Percentiles rank a stretch among this genome's conserved stretches.
phyloP scores from a whole-genome alignment of 2,797 vertebrate species.

The Chelon auratus region DNA sequence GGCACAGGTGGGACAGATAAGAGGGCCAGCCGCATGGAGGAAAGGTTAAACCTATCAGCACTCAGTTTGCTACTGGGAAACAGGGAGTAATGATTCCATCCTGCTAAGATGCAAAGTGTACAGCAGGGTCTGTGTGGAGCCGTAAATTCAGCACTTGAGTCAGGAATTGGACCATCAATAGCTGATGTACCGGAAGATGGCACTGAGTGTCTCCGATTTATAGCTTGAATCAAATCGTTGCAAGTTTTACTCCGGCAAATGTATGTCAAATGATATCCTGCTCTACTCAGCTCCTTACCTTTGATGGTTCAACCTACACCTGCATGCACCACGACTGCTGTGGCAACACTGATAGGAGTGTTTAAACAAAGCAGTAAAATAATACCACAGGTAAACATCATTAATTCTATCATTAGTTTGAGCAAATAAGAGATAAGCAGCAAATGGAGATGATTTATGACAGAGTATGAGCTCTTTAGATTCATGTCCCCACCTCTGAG shows the following conservation, averaged over 20 bases:
- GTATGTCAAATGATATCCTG: too few species aligned
- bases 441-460: neutral
- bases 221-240: too few species aligned
- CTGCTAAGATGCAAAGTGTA: neutral
- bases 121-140: neutral
- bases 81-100: neutral
- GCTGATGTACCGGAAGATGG: too few species aligned
- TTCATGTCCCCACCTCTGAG: neutral
- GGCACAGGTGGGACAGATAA: slow-evolving; percentile 58
- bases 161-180: neutral
- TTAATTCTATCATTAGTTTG: slow-evolving; percentile 1
- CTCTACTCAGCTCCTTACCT: neutral
- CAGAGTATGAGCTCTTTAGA: neutral
- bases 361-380: neutral
- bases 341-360: neutral
- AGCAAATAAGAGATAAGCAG: neutral
- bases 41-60: slow-evolving; percentile 27
- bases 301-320: neutral
- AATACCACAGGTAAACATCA: neutral
- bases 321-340: neutral
- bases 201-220: too few species aligned
- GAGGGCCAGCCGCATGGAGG: slow-evolving; percentile 46
- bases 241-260: too few species aligned
- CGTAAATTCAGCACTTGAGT: neutral
- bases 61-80: neutral